These are phyloP conservation scores for Actinemys pallida DNA, from an alignment of 2,113 vertebrate genomes.

Conservation along the genomic window DNA sequence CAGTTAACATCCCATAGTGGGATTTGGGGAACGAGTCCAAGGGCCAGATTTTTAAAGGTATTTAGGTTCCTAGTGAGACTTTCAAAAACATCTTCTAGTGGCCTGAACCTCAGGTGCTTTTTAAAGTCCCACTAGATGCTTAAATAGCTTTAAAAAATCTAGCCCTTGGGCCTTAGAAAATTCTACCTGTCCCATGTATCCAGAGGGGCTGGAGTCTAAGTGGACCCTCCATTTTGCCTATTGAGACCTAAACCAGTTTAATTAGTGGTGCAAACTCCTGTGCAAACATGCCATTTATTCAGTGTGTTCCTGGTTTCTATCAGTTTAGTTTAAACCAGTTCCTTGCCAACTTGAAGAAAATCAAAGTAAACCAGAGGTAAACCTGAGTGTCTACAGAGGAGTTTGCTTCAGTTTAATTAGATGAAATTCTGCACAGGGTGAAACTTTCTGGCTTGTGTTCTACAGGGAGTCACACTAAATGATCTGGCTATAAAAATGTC, in stretches of 20 bases:
- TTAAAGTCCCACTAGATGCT: not conserved
- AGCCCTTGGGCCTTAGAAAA: not conserved
- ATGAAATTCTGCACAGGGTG: not conserved
- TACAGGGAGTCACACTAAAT: not conserved
- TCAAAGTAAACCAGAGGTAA: not conserved
- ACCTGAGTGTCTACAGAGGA: not conserved
- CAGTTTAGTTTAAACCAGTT: not conserved
- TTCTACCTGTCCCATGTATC: not conserved
- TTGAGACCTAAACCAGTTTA: not conserved
- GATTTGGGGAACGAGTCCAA: not conserved
- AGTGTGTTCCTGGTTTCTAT: not conserved
- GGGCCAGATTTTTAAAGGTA: not conserved
- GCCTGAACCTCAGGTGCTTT: not conserved
- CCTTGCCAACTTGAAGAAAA: not conserved
- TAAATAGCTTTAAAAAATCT: not conserved
- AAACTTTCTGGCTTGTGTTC: not conserved
- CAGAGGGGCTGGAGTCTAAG: not conserved
- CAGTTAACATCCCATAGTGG: not conserved
- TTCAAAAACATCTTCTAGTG: not conserved
- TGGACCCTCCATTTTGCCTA: not conserved
- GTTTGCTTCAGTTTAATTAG: not conserved
- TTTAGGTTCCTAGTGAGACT: not conserved
- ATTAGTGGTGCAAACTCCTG: not conserved
- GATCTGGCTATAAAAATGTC: not conserved
- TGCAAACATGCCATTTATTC: not conserved